Evolutionary conservation across 2,113 vertebrate species (phyloP), one percentile per base, ranked within the genome.

Genomic region (Ciconia stormi): DNA sequence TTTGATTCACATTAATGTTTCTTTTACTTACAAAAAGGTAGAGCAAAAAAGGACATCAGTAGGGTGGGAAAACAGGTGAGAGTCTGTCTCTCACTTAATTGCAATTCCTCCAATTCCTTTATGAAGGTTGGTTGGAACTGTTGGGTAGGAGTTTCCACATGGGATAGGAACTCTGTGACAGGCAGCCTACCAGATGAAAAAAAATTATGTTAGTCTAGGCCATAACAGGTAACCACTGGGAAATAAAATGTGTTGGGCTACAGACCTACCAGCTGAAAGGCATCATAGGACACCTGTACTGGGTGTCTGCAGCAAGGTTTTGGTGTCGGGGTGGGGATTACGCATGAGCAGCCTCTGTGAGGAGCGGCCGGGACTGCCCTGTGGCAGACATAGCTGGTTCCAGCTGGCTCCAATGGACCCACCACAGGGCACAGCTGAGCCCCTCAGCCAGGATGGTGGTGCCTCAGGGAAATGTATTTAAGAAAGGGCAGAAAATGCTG

Each of bases 391-490:
- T 19, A 63, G 16, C 7, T 7, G 4, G 6, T 58, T 69, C 16
- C 36, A 72, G 2, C 3, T 0, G 0, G 6, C 21, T 69, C 10
- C 11, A 58, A 7, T 1, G 8, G 20, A 9, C 13, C 30, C 34
- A 58, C 7, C 4, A 1, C 12, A 36, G 17, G 27, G 16, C 12
- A 30, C 1, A 2, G 13, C 13, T 65, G 27, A 46, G 25, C 8
- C 11, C n/a, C 25, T 53, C 2, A 9, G 34, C 2, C 30, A 65
- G 61, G 27, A 5, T 7, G 16, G 12, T 29, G 3, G 11, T 2
- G 1, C 22, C 11, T 71, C 7, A 13, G 5, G 7, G 30, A 79
- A 53, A 7, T 26, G 7, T 30, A 26, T 65, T 70, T 77, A 30
- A 34, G 16, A 63, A 56, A 63, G 8, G 3, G 7, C 4, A 67